Percentiles rank a stretch among this genome's conserved stretches.
phyloP scores from a whole-genome alignment of 2,888 invertebrate species.

The Lochmaea capreae region DNA sequence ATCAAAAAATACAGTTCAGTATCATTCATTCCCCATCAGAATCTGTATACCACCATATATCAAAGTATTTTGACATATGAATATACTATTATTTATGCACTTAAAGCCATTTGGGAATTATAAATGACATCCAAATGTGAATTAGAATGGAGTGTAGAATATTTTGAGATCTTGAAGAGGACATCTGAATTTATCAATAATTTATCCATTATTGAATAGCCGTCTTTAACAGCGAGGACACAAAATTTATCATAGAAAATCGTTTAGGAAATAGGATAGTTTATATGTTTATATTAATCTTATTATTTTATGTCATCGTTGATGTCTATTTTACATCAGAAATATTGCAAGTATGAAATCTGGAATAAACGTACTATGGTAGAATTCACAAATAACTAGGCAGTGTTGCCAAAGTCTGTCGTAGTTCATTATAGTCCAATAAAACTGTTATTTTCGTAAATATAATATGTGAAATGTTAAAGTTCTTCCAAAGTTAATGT shows the following conservation, averaged over 20 bases:
- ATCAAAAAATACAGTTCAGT: neutral
- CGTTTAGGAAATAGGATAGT: neutral
- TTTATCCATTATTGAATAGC: conserved; percentile 13
- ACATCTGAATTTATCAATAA: conserved; percentile 31
- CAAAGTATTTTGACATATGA: conserved; percentile 34
- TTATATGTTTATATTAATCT: too few species aligned
- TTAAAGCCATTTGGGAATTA: conserved; percentile 38
- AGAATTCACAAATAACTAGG: too few species aligned
- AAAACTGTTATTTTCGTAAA: too few species aligned
- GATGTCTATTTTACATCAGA: too few species aligned
- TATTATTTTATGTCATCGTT: neutral
- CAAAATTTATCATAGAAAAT: neutral
- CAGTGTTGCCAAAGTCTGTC: too few species aligned
- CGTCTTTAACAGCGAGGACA: neutral
- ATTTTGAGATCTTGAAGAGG: conserved; percentile 18
- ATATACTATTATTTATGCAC: conserved; percentile 30
- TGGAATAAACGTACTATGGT: neutral
- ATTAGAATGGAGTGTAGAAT: conserved; percentile 47
- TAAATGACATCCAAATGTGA: conserved; percentile 48
- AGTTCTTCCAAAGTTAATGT: too few species aligned
- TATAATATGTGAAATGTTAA: too few species aligned
- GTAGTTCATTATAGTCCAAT: too few species aligned
- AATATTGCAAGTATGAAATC: neutral
- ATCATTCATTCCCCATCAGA: conserved; percentile 28
- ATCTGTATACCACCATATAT: conserved; percentile 20